These are phyloP conservation scores for Archivesica marissinica DNA, from an alignment of 1,140 invertebrate genomes.

Conservation along the genomic window DNA sequence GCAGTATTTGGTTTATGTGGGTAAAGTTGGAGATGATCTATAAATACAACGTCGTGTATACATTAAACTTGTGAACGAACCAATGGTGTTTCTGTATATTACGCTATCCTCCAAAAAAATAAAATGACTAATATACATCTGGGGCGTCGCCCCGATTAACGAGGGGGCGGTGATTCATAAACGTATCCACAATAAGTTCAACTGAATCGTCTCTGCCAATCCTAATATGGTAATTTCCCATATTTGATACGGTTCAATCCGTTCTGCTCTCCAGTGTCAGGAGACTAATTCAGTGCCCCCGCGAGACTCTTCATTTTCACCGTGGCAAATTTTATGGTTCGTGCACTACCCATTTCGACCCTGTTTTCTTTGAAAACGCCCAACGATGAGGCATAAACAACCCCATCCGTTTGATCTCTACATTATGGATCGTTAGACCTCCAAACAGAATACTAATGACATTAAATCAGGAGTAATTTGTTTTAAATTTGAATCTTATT, in stretches of 20 bases:
- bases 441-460: constrained; percentile 60
- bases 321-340: constrained; percentile 56
- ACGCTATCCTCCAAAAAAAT: no score
- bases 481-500: constrained; percentile 64
- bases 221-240: no score
- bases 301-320: constrained; percentile 31
- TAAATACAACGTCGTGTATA: no score
- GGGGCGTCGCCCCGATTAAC: no score
- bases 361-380: constrained; percentile 36
- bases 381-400: constrained; percentile 38
- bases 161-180: no score
- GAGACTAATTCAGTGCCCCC: constrained; percentile 40
- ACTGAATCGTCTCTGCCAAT: no score
- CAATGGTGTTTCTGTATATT: no score
- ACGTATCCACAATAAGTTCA: no score
- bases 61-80: no score
- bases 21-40: no score
- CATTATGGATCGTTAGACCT: constrained; percentile 21
- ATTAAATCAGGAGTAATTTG: constrained; percentile 64
- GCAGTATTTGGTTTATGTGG: no score
- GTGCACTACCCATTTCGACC: constrained; percentile 47
- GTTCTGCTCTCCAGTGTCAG: neutral
- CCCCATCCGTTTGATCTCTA: constrained; percentile 42
- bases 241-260: neutral
- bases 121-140: no score